Evolutionary conservation across 1,140 invertebrate species (phyloP), one percentile per base, ranked within the genome.

Genomic region (Gryon sp.): DNA sequence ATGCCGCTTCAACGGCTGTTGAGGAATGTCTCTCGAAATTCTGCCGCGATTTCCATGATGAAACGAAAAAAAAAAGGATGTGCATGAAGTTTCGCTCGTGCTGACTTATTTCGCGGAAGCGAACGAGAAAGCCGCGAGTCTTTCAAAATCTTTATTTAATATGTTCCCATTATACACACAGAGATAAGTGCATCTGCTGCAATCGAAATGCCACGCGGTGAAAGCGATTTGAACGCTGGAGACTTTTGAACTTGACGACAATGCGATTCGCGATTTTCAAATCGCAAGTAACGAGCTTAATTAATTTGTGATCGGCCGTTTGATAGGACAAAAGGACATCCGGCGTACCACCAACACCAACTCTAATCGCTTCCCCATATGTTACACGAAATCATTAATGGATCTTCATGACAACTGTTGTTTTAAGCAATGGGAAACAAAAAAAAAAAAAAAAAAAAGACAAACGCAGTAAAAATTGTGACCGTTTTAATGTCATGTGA

Each of bases 291-390:
- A 75, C 38, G 34, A 46, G 55, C 50, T 62, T 75, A 68, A 75
- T 68, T 75, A 75, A 75, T 75, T 53, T 63, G 34, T 52, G 69
- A 79, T 69, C 60, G 72, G 18, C 72, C 78, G 80, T 72, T 82
- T 76, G 78, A 80, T 69, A 50, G 63, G 11, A 5, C n/a, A n/a
- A 81, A 76, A 73, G 78, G 57, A 81, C 70, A 76, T 57, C 52
- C 69, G 65, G 57, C 50, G 45, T 8, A 18, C 55, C 53, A 7
- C 20, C 40, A 24, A 24, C 19, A 26, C 41, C 3, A 11, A 8
- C 8, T 41, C 48, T 11, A 59, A 52, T 45, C 36, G 26, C 45
- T 20, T 15, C 43, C 53, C 24, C 72, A 75, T 62, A 22, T 74
- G 66, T 18, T 15, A 36, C 26, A 36, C 36, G 18, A 52, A 43